These are phyloP conservation scores for Acrobasis consociella DNA, from an alignment of 2,888 invertebrate genomes.

Conservation along the genomic window DNA sequence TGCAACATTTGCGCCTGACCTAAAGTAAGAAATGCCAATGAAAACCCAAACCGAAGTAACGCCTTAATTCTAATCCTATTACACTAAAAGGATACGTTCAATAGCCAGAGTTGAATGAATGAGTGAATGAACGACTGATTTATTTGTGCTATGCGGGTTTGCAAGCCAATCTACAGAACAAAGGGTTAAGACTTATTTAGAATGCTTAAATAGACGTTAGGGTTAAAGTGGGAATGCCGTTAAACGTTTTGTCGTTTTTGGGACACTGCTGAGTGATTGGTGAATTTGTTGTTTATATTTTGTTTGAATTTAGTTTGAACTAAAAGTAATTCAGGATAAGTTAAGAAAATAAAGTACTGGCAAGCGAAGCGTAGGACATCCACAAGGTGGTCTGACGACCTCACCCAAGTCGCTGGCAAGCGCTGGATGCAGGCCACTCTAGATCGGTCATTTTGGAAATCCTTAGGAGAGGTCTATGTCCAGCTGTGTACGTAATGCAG, in stretches of 20 bases:
- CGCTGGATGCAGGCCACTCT: no score
- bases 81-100: slow-evolving; percentile 9
- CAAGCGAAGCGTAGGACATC: no score
- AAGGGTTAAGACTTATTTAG: slow-evolving; percentile 57
- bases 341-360: no score
- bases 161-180: slow-evolving; percentile 59
- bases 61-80: slow-evolving; percentile 3
- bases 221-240: slow-evolving; percentile 29
- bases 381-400: no score
- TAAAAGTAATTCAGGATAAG: no score
- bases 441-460: no score
- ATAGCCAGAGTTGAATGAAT: slow-evolving; percentile 41
- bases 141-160: slow-evolving; percentile 58
- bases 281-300: slow-evolving; percentile 1
- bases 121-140: slow-evolving; percentile 57
- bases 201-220: slow-evolving; percentile 61
- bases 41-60: slow-evolving; percentile 8
- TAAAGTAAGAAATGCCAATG: not conserved
- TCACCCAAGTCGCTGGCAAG: no score
- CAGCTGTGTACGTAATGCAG: no score
- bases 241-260: slow-evolving; percentile 10
- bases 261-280: not conserved
- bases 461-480: no score
- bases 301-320: not conserved
- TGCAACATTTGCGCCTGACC: no score